A percentile compares a stretch with the other conserved stretches of the same genome.
These are phyloP conservation scores for Notolabrus celidotus DNA, from an alignment of 2,797 vertebrate genomes.

Conservation along the genomic window DNA sequence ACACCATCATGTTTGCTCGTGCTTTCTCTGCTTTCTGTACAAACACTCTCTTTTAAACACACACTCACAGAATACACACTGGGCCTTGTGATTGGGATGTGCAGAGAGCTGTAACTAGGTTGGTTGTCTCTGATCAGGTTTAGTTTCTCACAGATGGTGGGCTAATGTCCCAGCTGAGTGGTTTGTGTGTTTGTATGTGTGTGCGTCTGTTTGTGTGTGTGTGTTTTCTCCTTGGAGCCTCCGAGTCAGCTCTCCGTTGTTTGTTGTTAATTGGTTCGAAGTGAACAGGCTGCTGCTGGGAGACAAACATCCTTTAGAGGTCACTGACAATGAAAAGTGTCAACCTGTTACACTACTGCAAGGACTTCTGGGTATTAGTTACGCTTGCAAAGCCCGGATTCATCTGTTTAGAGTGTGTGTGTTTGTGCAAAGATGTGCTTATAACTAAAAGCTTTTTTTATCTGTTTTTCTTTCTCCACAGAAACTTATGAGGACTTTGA, in stretches of 20 bases:
- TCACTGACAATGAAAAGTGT: constrained; percentile 65
- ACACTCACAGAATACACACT: not conserved
- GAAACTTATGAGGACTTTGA: constrained; percentile 95
- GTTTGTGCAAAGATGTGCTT: constrained; percentile 1
- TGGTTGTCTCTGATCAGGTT: constrained; percentile 58
- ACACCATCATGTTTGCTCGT: constrained; percentile 8
- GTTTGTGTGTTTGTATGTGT: constrained; percentile 11
- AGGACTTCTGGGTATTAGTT: constrained; percentile 63
- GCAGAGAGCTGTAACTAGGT: constrained; percentile 47
- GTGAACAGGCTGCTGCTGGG: constrained; percentile 43
- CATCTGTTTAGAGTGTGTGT: constrained; percentile 38
- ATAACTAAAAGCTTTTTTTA: constrained; percentile 10
- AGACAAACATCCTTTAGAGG: constrained; percentile 66
- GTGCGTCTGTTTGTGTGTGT: not conserved
- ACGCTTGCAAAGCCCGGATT: constrained; percentile 30
- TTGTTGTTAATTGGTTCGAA: constrained; percentile 69
- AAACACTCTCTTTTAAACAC: not conserved
- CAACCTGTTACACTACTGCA: constrained; percentile 37
- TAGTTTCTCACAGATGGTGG: constrained; percentile 49
- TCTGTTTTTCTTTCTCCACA: constrained; percentile 62
- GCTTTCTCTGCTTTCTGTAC: not conserved
- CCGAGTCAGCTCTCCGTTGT: constrained; percentile 55
- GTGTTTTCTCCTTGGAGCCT: constrained; percentile 21
- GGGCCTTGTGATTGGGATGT: constrained; percentile 30
- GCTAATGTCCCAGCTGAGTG: constrained; percentile 41